These are phyloP conservation scores for Nymphalis urticae DNA, from an alignment of 2,888 invertebrate species.

Conservation along the genomic window DNA sequence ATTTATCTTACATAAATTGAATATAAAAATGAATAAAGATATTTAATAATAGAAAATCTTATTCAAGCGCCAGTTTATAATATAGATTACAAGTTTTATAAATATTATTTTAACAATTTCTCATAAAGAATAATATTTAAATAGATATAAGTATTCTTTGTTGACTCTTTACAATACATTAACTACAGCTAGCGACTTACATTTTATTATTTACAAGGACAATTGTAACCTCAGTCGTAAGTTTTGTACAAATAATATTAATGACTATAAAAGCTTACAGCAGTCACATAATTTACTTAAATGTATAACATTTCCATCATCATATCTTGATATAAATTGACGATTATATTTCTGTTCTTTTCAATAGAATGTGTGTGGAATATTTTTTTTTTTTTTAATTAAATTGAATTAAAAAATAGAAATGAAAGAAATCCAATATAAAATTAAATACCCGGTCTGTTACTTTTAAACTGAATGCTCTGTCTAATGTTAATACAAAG, in stretches of 20 bases:
- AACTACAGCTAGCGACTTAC: constrained; percentile 9
- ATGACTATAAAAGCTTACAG: constrained; percentile 7
- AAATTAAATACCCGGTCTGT: no score
- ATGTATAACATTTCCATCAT: no score
- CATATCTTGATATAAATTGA: not conserved
- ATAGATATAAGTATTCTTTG: constrained; percentile 6
- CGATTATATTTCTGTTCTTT: not conserved
- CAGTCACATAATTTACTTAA: constrained; percentile 1
- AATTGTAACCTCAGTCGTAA: not conserved
- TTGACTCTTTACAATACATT: constrained; percentile 7
- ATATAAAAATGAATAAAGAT: not conserved
- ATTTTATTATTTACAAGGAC: constrained; percentile 8
- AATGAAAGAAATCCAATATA: no score
- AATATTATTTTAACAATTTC: constrained; percentile 3
- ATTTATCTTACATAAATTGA: not conserved
- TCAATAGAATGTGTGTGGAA: not conserved
- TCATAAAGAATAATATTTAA: constrained; percentile 12
- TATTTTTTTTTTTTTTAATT: no score
- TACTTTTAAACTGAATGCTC: no score
- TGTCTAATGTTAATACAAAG: no score
- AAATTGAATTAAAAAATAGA: no score
- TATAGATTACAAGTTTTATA: not conserved
- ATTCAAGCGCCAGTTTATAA: not conserved
- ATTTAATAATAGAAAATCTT: not conserved
- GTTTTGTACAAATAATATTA: constrained; percentile 3